These are phyloP conservation scores for Bellardia bayeri DNA, from an alignment of 2,888 invertebrate genomes.

Conservation along the genomic window DNA sequence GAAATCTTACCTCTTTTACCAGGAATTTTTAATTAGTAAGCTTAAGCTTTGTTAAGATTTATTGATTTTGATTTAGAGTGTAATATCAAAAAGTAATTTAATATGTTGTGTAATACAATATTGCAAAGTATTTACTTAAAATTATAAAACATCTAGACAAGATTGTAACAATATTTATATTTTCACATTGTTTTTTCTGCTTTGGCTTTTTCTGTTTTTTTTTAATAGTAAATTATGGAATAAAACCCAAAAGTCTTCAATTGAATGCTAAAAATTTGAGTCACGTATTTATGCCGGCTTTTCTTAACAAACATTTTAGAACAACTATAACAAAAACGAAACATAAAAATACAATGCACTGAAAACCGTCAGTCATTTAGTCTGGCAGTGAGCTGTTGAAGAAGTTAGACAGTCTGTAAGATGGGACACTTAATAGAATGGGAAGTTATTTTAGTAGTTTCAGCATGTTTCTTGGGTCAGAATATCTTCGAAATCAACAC, in stretches of 20 bases:
- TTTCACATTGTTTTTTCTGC: constrained; percentile 3
- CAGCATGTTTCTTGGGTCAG: constrained; percentile 2
- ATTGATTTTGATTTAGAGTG: too few species aligned
- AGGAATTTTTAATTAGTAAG: too few species aligned
- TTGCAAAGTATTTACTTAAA: constrained; percentile 32
- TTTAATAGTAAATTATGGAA: constrained; percentile 16
- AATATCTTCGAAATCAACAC: constrained; percentile 45
- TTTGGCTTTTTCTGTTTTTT: neutral
- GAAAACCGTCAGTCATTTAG: constrained; percentile 15
- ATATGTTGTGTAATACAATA: too few species aligned
- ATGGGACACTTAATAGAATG: constrained; percentile 19
- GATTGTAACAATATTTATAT: constrained; percentile 7
- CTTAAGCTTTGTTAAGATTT: too few species aligned
- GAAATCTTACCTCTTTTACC: too few species aligned
- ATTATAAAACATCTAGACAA: constrained; percentile 38
- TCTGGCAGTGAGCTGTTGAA: neutral
- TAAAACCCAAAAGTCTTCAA: neutral
- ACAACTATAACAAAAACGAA: constrained; percentile 31
- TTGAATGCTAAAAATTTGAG: constrained; percentile 59
- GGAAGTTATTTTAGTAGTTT: constrained; percentile 29
- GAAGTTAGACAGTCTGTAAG: constrained; percentile 35
- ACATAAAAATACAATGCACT: constrained; percentile 34
- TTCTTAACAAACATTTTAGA: constrained; percentile 48
- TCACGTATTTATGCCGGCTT: constrained; percentile 67
- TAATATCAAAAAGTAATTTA: too few species aligned